phyloP scores from a whole-genome alignment of 2,888 invertebrate species.

The Cataglyphis cursor region DNA sequence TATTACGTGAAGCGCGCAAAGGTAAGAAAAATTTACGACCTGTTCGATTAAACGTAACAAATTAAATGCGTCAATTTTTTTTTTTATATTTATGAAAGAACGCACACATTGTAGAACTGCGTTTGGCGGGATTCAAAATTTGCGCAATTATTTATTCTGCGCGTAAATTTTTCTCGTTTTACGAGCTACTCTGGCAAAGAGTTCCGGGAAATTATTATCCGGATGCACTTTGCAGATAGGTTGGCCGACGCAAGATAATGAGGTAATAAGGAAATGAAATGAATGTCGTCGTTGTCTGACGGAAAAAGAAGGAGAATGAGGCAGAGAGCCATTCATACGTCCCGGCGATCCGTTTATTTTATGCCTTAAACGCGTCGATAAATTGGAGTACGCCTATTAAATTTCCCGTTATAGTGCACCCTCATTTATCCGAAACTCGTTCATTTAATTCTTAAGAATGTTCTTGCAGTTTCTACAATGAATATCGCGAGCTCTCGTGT shows the following conservation, averaged over 20 bases:
- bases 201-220: conserved; percentile 58
- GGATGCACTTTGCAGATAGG: conserved; percentile 44
- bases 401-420: conserved; percentile 39
- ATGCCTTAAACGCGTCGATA: conserved; percentile 54
- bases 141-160: conserved; percentile 19
- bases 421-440: conserved; percentile 30
- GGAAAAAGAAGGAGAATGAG: conserved; percentile 10
- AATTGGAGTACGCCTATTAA: conserved; percentile 54
- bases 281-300: conserved; percentile 37
- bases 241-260: conserved; percentile 54
- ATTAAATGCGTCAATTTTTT: not conserved
- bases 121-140: conserved; percentile 26
- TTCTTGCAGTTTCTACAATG: not conserved
- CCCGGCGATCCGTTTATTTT: conserved; percentile 50
- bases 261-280: conserved; percentile 64
- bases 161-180: conserved; percentile 37
- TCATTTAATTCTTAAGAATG: conserved; percentile 16
- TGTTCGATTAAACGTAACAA: not conserved
- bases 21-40: not conserved
- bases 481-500: not conserved
- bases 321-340: conserved; percentile 33
- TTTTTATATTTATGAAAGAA: too few species aligned
- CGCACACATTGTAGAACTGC: not conserved
- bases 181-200: conserved; percentile 22
- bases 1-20: not conserved